Evolutionary conservation across 1,140 invertebrate genomes (phyloP).

Genomic region (Drosophila equinoxialis): DNA sequence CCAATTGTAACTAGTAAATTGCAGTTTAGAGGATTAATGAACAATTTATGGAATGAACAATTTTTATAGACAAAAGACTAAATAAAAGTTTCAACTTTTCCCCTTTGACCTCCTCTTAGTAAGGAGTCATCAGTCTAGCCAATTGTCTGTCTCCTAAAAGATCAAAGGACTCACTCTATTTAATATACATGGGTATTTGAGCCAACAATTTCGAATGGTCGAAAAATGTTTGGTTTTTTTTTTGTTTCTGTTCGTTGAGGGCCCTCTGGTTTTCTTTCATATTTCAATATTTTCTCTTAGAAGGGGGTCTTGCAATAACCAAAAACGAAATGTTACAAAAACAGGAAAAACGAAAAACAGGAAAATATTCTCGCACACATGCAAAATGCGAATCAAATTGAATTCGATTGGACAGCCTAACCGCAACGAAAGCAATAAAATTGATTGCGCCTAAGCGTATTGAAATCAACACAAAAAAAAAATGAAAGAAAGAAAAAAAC

Average conservation of each 20-base stretch:
- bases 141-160: too few species aligned
- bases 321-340: constrained; percentile 11
- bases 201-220: too few species aligned
- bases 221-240: too few species aligned
- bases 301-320: constrained; percentile 42
- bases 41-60: too few species aligned
- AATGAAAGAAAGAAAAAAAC: neutral
- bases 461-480: constrained; percentile 75
- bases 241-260: too few species aligned
- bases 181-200: constrained; percentile 1
- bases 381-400: constrained; percentile 76
- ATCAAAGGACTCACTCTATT: neutral
- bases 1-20: too few species aligned
- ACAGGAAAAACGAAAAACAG: constrained; percentile 11
- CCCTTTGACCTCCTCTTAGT: too few species aligned
- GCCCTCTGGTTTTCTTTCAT: constrained; percentile 23
- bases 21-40: too few species aligned
- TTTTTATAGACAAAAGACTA: too few species aligned
- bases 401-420: constrained; percentile 75
- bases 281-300: constrained; percentile 31
- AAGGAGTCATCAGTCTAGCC: too few species aligned
- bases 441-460: constrained; percentile 78
- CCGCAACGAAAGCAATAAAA: constrained; percentile 78
- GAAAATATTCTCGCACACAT: constrained; percentile 33
- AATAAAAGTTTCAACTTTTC: too few species aligned